Base-by-base conservation (phyloP, 2,113 vertebrate genomes). In the Hyla sarda region DNA sequence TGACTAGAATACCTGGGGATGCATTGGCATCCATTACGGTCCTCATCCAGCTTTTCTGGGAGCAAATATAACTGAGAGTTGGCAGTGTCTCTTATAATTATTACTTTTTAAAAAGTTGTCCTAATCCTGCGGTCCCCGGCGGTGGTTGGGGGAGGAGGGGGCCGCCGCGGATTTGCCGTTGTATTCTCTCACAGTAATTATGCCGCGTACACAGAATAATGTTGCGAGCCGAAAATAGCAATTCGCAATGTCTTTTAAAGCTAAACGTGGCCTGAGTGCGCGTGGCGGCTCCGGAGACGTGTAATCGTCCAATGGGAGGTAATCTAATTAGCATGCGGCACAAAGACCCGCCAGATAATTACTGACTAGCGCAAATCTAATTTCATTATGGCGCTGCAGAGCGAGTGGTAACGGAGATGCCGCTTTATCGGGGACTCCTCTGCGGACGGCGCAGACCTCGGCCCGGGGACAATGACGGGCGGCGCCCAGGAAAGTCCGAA, bases 291-390 rank as follows among this genome's bases (percentile, higher is more conserved):
- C 54, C 56, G 11, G 54, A 80, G 78, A 80, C 78, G 19, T 19
- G 52, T 62, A 80, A 80, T 80, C 28, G 78, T 80, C 78, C 78
- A 37, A 62, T 56, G 78, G 78, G 78, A 80, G 78, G 78, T 62
- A 62, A 80, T 37, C 78, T 80, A 80, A 80, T 80, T 80, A 80
- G 78, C 78, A 80, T 80, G 56, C 78, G 14, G 56, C 56, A 80
- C 21, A 28, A 62, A 80, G 78, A 80, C 56, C 78, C 9, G 78
- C 78, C 13, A 62, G 54, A 56, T 80, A 80, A 80, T 80, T 80
- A 80, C 78, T 80, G 78, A 45, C 78, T 80, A 80, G 78, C 32
- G 21, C 78, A 62, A 80, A 80, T 80, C 41, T 80, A 62, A 80
- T 62, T 80, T 62, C 78, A 77, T 52, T 54, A 32, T 54, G 74